Conservation (phyloP, 2,113 vertebrate genomes). For the Oreochromis spilurus region DNA sequence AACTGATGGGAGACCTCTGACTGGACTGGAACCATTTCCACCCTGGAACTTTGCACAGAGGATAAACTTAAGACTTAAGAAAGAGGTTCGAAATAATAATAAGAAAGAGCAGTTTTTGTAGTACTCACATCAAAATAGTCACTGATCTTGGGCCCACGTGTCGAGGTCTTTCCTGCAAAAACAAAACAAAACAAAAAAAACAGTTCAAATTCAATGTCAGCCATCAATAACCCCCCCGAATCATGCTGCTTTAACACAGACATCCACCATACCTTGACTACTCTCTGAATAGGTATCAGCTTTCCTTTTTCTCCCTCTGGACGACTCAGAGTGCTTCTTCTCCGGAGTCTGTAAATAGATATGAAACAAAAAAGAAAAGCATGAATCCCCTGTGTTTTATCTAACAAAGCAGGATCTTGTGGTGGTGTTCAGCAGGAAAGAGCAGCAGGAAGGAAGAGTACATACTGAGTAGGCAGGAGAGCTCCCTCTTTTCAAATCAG, state of each 20-base stretch:
- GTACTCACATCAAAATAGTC: constrained; percentile 97
- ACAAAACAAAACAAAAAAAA: constrained; percentile 43
- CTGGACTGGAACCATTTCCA: constrained; percentile 96
- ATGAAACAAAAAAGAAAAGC: not conserved
- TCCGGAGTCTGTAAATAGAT: constrained; percentile 85
- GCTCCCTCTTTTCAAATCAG: constrained; percentile 76
- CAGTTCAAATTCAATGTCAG: not conserved
- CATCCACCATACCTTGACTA: constrained; percentile 84
- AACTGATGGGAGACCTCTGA: constrained; percentile 86
- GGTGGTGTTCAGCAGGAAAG: constrained; percentile 20
- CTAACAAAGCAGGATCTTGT: constrained; percentile 14
- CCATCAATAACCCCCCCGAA: not conserved
- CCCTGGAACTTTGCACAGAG: constrained; percentile 83
- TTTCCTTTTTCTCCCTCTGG: constrained; percentile 96
- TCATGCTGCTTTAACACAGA: not conserved
- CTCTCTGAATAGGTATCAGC: constrained; percentile 95
- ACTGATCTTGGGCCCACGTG: constrained; percentile 93
- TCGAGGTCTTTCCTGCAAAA: constrained; percentile 86
- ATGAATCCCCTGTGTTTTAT: constrained; percentile 29
- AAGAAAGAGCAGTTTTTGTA: not conserved
- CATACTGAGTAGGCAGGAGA: constrained; percentile 78
- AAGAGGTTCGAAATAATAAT: not conserved
- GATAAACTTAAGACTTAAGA: not conserved
- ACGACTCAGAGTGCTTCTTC: constrained; percentile 95
- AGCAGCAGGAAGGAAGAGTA: constrained; percentile 43